Percentiles rank a stretch among this genome's conserved stretches.
Conservation (phyloP, 2,113 vertebrate species). For the Nymphicus hollandicus region DNA sequence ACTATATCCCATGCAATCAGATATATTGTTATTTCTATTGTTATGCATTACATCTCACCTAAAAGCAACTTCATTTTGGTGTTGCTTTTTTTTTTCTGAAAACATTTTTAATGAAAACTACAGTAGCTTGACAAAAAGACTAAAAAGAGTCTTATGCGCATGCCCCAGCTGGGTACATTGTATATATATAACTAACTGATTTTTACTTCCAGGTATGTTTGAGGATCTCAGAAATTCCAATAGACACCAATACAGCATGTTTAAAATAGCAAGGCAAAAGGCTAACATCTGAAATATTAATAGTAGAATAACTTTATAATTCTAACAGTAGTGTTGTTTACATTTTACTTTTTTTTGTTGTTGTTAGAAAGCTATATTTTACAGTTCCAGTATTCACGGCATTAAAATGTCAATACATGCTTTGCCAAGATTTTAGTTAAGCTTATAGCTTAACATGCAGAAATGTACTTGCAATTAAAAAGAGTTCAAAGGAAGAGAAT, state of each 20-base stretch:
- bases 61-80: constrained; percentile 1
- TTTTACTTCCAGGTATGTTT: neutral
- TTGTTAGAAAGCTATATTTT: neutral
- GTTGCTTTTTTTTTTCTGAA: neutral
- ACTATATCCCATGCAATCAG: constrained; percentile 57
- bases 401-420: neutral
- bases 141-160: rapidly evolving
- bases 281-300: neutral
- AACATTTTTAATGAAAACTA: neutral
- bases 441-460: neutral
- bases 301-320: neutral
- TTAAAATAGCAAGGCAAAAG: neutral
- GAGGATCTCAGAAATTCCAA: neutral
- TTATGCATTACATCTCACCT: constrained; percentile 15
- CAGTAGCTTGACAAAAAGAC: neutral
- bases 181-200: neutral
- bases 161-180: rapidly evolving
- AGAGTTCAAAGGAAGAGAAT: neutral
- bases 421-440: neutral
- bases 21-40: constrained; percentile 38
- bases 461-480: neutral
- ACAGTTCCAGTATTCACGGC: neutral
- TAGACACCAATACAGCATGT: neutral
- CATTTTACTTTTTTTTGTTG: neutral
- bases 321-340: neutral